These are phyloP conservation scores for Seira sanloemensis DNA, from an alignment of 2,888 invertebrate species.

Conservation along the genomic window DNA sequence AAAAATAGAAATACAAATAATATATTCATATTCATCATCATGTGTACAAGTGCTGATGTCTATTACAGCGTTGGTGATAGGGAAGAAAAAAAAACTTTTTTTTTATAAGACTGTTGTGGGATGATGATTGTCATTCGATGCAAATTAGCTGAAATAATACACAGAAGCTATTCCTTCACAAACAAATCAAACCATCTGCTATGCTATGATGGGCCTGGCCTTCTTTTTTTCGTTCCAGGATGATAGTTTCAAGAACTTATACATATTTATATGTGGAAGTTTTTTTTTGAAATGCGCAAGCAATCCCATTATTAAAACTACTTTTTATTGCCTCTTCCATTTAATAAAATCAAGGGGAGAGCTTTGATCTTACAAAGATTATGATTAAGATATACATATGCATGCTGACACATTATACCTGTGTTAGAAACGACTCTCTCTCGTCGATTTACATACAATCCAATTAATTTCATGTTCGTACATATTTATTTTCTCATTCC, in stretches of 20 bases:
- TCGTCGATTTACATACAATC: conserved; percentile 62
- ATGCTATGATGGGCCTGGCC: conserved; percentile 31
- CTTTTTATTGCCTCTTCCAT: neutral
- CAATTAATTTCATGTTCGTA: conserved; percentile 65
- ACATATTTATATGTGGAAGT: neutral
- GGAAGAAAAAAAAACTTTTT: neutral
- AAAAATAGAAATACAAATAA: neutral
- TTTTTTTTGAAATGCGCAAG: neutral
- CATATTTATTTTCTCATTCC: conserved; percentile 51
- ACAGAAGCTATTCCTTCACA: neutral
- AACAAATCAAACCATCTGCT: neutral
- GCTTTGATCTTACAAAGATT: neutral
- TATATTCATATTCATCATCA: too few relatives aligned
- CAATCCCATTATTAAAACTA: neutral
- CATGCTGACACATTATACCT: conserved; percentile 49
- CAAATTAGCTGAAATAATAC: conserved; percentile 42
- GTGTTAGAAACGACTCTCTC: neutral
- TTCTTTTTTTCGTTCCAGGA: conserved; percentile 25
- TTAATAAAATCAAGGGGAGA: neutral
- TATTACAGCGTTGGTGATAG: conserved; percentile 14
- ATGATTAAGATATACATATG: conserved; percentile 34
- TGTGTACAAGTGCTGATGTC: conserved; percentile 32
- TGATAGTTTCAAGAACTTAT: neutral
- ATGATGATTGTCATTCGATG: conserved; percentile 61
- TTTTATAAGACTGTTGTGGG: too few relatives aligned